Base-by-base conservation (phyloP, 2,888 invertebrate genomes). In the Leistus spinibarbis region DNA sequence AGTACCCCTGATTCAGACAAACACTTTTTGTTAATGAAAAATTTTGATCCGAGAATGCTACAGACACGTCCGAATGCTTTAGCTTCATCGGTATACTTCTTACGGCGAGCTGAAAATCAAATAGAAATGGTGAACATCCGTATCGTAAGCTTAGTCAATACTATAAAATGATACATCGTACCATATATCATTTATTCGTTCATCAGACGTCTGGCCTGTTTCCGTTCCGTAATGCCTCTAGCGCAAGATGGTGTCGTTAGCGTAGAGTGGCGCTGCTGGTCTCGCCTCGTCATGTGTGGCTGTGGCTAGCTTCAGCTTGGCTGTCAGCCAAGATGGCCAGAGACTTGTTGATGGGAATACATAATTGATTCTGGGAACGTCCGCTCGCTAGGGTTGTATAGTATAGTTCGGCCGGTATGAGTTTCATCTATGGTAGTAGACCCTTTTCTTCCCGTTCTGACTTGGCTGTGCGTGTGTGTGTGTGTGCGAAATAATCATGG, bases 331-430 rank as follows among this genome's bases (percentile, higher is more conserved):
- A 60, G 60, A 60, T 60, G 17, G 20, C 60, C 40, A 40, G 40
- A 19, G 60, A 60, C 60, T 60, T 60, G 60, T 60, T 60, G 60
- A 60, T 60, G 60, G 60, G 60, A 60, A 17, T 60, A 60, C 60
- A 60, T 60, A 60, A 60, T 60, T 60, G 60, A 60, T 60, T 60
- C 60, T 22, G 10, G 10, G 22, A 19, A 22, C 60, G 3, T 60
- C 60, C 17, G 13, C 10, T 40, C 40, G 13, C 40, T 40, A 10
- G 40, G 40, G 40, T 40, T 40, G 40, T 40, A 40, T 40, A 13
- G 5, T 5, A 5, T 40, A 10, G 40, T 7, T 40, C 7, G 7
- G 3, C 40, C 40, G n/a, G n/a, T n/a, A n/a, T n/a, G n/a, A n/a
- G n/a, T n/a, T n/a, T n/a, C n/a, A n/a, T n/a, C n/a, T n/a, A n/a